Evolutionary conservation across 2,113 vertebrate genomes (phyloP).

Genomic region (Melanerpes aurifrons): DNA sequence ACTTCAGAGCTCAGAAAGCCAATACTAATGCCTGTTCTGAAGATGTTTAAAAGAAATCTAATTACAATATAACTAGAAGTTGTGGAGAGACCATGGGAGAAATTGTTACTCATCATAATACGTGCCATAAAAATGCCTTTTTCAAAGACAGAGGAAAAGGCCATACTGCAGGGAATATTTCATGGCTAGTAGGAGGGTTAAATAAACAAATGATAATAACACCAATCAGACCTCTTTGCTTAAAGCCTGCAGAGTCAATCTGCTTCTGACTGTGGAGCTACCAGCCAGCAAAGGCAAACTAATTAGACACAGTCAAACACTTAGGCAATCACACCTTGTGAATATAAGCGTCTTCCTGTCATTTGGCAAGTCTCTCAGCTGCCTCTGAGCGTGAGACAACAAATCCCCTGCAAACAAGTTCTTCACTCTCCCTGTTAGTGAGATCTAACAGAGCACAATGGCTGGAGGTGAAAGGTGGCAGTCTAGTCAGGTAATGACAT

Average conservation of each 20-base stretch:
- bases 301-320: slow-evolving; percentile 90
- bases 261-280: slow-evolving; percentile 83
- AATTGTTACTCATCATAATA: background rate
- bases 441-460: slow-evolving; percentile 83
- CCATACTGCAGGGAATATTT: slow-evolving; percentile 63
- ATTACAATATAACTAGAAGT: background rate
- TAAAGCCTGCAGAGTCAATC: slow-evolving; percentile 84
- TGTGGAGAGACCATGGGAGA: background rate
- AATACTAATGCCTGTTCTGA: background rate
- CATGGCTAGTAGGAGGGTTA: slow-evolving; percentile 78
- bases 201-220: slow-evolving; percentile 91
- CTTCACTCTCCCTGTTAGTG: slow-evolving; percentile 80
- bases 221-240: slow-evolving; percentile 85
- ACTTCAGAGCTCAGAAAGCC: background rate
- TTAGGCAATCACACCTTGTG: slow-evolving; percentile 92
- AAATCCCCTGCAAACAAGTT: slow-evolving; percentile 79
- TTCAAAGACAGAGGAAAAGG: slow-evolving; percentile 53
- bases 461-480: slow-evolving; percentile 85
- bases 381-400: slow-evolving; percentile 86
- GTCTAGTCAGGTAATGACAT: slow-evolving; percentile 83
- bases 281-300: slow-evolving; percentile 86
- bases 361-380: slow-evolving; percentile 90
- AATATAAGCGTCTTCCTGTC: slow-evolving; percentile 91
- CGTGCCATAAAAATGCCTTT: background rate
- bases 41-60: background rate